Evolutionary conservation across 2,113 vertebrate species (phyloP), one percentile per base, ranked within the genome.

Genomic region (Silurus glanis): DNA sequence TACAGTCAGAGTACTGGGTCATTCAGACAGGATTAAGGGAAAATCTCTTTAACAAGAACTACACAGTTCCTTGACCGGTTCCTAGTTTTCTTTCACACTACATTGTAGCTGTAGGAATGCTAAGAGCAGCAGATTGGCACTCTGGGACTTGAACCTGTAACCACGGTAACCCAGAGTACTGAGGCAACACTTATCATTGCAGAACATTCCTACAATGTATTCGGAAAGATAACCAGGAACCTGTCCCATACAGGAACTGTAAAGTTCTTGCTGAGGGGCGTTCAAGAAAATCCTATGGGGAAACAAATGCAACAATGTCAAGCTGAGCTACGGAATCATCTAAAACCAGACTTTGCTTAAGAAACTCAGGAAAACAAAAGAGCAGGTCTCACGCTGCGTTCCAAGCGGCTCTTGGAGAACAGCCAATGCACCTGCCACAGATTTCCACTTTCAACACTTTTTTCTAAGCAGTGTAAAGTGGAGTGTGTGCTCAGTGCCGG

Each of bases 351-450:
- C 0, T 14, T 37, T 59, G 13, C 9, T 19, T 10, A 9, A 80
- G 55, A 80, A 45, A 5, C n/a, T 56, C 25, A 21, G 10, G 28
- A 56, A 83, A 72, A 75, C 69, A 61, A 61, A 75, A 59, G 82
- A 51, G 47, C 82, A 47, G 37, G 67, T 84, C 83, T 84, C 69
- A 75, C 56, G 23, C 37, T 75, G 56, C 5, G 53, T 83, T 83
- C 23, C 66, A 67, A 71, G 9, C 56, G 6, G 19, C 49, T 47
- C 23, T 23, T 84, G 71, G 83, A 75, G 62, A 51, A 25, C 13
- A 61, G 83, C 83, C 56, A 84, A 4, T 74, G 56, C 83, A 84
- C 83, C 83, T 84, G 83, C 58, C 45, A 25, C 83, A 49, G 83
- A 25, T 71, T 51, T 84, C 71, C 83, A 75, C 67, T 61, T 74